A percentile compares a stretch with the other conserved stretches of the same genome.
These are phyloP conservation scores for Corella eumyota DNA, from an alignment of 23 tunicate genomes.

Conservation along the genomic window DNA sequence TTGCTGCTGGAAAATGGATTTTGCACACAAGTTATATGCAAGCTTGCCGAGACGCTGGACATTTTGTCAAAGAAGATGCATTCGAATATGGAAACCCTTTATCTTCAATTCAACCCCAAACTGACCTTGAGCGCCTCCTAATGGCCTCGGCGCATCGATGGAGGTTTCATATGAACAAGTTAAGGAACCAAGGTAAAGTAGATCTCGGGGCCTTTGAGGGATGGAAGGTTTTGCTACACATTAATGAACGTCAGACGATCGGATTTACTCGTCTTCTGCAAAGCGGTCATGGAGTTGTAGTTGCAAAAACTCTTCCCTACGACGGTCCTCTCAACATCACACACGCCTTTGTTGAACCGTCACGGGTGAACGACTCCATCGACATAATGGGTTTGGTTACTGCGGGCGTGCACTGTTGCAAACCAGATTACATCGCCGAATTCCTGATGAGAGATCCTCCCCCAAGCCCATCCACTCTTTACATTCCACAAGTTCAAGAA, in stretches of 20 bases:
- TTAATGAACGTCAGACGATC: slow-evolving; percentile 37
- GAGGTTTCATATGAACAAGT: slow-evolving; percentile 24
- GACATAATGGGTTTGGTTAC: slow-evolving; percentile 10
- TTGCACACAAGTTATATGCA: slow-evolving; percentile 50
- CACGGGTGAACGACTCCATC: slow-evolving; percentile 4
- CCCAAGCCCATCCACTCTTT: slow-evolving; percentile 12
- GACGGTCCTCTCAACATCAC: slow-evolving; percentile 33
- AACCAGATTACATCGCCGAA: slow-evolving; percentile 44
- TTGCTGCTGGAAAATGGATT: slow-evolving; percentile 64
- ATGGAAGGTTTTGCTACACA: slow-evolving; percentile 56
- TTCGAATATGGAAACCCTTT: slow-evolving; percentile 62
- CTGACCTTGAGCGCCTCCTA: slow-evolving; percentile 21
- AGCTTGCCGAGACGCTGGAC: slow-evolving; percentile 51
- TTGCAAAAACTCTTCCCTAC: slow-evolving; percentile 30
- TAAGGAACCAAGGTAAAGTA: background rate
- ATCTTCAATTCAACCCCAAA: slow-evolving; percentile 6
- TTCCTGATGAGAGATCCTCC: slow-evolving; percentile 43
- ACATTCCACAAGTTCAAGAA: slow-evolving; percentile 20
- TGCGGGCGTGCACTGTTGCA: slow-evolving; percentile 45
- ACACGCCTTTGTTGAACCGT: slow-evolving; percentile 55
- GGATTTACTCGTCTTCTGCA: slow-evolving; percentile 55
- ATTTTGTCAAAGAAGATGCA: slow-evolving; percentile 46
- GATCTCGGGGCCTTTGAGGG: slow-evolving; percentile 40
- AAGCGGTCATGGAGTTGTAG: slow-evolving; percentile 48
- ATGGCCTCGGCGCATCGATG: slow-evolving; percentile 53